phyloP scores from a whole-genome alignment of 2,113 vertebrate species.

The Tonatia bakeri region DNA sequence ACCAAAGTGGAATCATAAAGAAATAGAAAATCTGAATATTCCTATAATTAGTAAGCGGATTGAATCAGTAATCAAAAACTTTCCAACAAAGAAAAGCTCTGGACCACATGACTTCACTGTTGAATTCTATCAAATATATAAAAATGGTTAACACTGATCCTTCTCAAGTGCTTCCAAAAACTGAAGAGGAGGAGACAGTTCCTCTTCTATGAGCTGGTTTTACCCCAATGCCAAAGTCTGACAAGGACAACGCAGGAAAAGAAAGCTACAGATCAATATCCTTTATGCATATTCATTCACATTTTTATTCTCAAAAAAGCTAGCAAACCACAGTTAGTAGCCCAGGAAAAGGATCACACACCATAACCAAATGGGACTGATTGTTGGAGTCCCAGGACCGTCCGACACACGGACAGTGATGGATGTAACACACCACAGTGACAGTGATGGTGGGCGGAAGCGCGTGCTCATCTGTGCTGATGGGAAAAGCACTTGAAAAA shows the following conservation, averaged over 20 bases:
- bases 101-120: not conserved
- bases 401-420: not conserved
- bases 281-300: not conserved
- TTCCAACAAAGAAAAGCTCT: not conserved
- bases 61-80: not conserved
- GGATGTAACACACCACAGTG: not conserved
- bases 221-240: not conserved
- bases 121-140: not conserved
- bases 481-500: too few relatives aligned
- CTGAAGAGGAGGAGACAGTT: not conserved
- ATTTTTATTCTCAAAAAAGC: not conserved
- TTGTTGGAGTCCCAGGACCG: not conserved
- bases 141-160: not conserved
- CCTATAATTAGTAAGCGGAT: not conserved
- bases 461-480: too few relatives aligned
- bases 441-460: not conserved
- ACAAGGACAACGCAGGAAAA: not conserved
- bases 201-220: not conserved
- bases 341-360: not conserved
- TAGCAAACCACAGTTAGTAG: not conserved
- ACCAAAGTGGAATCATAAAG: not conserved
- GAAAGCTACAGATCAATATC: not conserved
- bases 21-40: not conserved
- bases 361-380: not conserved
- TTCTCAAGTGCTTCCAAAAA: not conserved